Conservation (phyloP, 2,888 invertebrate genomes). For the Cylindroiulus punctatus region DNA sequence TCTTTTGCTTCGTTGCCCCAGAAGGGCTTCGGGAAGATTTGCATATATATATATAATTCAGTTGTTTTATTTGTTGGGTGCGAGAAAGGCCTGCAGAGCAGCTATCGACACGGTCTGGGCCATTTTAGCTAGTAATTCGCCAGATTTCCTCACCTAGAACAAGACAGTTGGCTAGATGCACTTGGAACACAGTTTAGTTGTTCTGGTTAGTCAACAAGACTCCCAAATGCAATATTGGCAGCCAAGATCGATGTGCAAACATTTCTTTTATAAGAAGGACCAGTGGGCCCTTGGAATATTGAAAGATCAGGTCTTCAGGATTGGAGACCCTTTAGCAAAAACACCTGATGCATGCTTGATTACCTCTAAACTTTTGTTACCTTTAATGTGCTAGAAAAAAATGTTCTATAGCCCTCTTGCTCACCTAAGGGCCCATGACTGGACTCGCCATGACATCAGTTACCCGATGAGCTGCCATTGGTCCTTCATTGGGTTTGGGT, state of each 20-base stretch:
- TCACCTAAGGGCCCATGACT: no score
- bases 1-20: not conserved
- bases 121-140: not conserved
- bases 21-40: not conserved
- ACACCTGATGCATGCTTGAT: no score
- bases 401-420: no score
- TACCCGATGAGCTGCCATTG: no score
- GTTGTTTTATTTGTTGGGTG: not conserved
- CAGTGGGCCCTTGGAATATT: no score
- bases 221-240: not conserved
- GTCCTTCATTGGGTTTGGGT: no score
- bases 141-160: not conserved
- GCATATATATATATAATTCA: not conserved
- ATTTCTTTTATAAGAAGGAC: no score
- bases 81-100: constrained; percentile 1
- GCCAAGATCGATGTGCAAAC: not conserved
- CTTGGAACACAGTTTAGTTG: not conserved
- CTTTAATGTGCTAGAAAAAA: no score
- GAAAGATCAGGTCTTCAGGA: no score
- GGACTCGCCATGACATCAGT: no score
- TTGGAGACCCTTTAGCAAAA: no score
- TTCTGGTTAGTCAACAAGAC: not conserved
- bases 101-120: not conserved
- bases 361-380: no score
- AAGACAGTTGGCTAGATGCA: not conserved